Conservation (phyloP, 1,140 invertebrate genomes). For the Coptotermes formosanus region DNA sequence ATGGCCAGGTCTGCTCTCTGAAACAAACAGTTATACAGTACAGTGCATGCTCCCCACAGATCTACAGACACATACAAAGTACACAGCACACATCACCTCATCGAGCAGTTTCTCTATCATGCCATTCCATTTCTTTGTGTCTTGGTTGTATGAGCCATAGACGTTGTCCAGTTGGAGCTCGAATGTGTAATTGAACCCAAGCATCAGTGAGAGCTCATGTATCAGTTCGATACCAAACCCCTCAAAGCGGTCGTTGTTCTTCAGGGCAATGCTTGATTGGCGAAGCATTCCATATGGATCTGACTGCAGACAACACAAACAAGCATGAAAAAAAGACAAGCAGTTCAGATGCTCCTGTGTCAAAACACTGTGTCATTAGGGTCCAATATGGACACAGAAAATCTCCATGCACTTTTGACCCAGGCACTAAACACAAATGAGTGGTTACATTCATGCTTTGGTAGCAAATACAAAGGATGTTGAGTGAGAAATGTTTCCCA, state of each 20-base stretch:
- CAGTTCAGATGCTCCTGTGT: not conserved
- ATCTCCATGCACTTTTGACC: not conserved
- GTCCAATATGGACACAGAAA: not conserved
- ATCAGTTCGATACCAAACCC: slow-evolving; percentile 83
- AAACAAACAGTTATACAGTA: not conserved
- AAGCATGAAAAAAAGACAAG: not conserved
- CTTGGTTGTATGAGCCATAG: slow-evolving; percentile 67
- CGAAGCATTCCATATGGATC: slow-evolving; percentile 84
- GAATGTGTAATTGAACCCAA: slow-evolving; percentile 88
- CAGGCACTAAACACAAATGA: too few relatives aligned
- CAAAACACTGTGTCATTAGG: too few relatives aligned
- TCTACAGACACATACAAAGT: not conserved
- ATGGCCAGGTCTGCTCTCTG: slow-evolving; percentile 56
- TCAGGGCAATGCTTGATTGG: slow-evolving; percentile 65
- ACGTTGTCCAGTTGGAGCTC: slow-evolving; percentile 69
- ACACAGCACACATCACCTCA: not conserved
- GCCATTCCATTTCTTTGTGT: slow-evolving; percentile 77
- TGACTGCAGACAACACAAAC: slow-evolving; percentile 54
- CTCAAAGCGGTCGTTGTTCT: slow-evolving; percentile 78
- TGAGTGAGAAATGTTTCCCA: too few relatives aligned
- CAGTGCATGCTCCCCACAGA: not conserved
- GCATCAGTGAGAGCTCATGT: slow-evolving; percentile 65
- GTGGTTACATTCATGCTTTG: too few relatives aligned
- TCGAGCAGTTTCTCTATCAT: slow-evolving; percentile 67
- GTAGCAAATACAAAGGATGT: too few relatives aligned